Percentiles rank a stretch among this genome's conserved stretches.
These are phyloP conservation scores for Sycophaga agraensis DNA, from an alignment of 1,140 invertebrate species.

Conservation along the genomic window DNA sequence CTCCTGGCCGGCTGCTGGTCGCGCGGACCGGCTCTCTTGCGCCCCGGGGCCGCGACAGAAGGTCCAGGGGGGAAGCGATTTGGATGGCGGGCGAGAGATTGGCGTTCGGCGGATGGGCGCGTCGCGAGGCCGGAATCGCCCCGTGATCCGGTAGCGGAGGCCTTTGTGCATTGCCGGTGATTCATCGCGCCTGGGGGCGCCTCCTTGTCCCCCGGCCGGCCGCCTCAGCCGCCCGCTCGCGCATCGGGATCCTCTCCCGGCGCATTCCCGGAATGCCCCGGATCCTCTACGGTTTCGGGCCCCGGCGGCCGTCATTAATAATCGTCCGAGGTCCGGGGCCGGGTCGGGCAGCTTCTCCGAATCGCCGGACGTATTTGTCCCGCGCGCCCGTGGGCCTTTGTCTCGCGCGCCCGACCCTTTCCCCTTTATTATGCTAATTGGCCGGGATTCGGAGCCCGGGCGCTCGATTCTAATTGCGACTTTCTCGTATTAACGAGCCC, in stretches of 20 bases:
- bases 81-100: too few relatives aligned
- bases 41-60: neutral
- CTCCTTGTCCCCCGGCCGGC: conserved; percentile 13
- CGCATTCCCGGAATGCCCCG: neutral
- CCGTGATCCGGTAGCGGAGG: too few relatives aligned
- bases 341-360: too few relatives aligned
- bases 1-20: too few relatives aligned
- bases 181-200: neutral
- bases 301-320: too few relatives aligned
- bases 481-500: too few relatives aligned
- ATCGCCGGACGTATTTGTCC: too few relatives aligned
- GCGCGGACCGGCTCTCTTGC: neutral
- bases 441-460: conserved; percentile 1
- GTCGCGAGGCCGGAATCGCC: conserved; percentile 29
- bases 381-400: neutral
- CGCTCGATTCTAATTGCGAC: conserved; percentile 6
- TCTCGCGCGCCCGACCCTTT: neutral
- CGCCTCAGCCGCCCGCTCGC: conserved; percentile 18
- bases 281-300: neutral
- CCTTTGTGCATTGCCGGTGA: too few relatives aligned
- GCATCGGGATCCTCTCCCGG: neutral
- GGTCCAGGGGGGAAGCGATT: too few relatives aligned
- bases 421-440: conserved; percentile 6
- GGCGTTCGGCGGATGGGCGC: conserved; percentile 38
- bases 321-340: too few relatives aligned